A percentile compares a stretch with the other conserved stretches of the same genome.
Conservation (phyloP, 2,888 invertebrate genomes). For the Ennomos quercinarius region DNA sequence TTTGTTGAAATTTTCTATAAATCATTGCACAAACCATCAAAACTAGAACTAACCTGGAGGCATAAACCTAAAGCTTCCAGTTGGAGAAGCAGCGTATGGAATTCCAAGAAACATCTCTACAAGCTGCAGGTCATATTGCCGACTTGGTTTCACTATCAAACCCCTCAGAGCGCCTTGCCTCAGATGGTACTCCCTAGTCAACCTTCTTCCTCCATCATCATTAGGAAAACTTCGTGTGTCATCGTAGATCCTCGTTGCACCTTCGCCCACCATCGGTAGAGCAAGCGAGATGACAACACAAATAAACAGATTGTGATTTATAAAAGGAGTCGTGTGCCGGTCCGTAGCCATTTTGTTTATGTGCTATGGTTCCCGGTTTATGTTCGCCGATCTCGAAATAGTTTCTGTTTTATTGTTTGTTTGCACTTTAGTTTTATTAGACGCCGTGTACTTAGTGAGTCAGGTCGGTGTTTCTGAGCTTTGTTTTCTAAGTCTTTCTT, state of each 20-base stretch:
- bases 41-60: slow-evolving; percentile 87
- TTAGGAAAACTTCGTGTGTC: slow-evolving; percentile 63
- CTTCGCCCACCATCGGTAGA: slow-evolving; percentile 73
- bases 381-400: slow-evolving; percentile 67
- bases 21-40: not conserved
- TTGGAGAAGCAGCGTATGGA: slow-evolving; percentile 93
- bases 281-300: slow-evolving; percentile 78
- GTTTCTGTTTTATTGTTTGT: slow-evolving; percentile 69
- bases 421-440: slow-evolving; percentile 69
- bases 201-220: slow-evolving; percentile 70
- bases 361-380: slow-evolving; percentile 67
- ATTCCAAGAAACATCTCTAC: slow-evolving; percentile 92
- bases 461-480: slow-evolving; percentile 48
- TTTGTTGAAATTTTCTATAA: no score
- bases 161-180: slow-evolving; percentile 90
- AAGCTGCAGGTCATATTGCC: slow-evolving; percentile 86
- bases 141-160: slow-evolving; percentile 87
- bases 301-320: slow-evolving; percentile 82
- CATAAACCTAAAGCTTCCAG: slow-evolving; percentile 91
- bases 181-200: slow-evolving; percentile 86
- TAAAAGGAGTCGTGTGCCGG: slow-evolving; percentile 76
- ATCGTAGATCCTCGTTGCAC: slow-evolving; percentile 67
- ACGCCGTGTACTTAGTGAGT: slow-evolving; percentile 56
- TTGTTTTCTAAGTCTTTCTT: slow-evolving; percentile 21
- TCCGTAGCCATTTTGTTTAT: slow-evolving; percentile 79